phyloP scores from a whole-genome alignment of 2,888 invertebrate genomes.

The Ischnus inquisitorius region DNA sequence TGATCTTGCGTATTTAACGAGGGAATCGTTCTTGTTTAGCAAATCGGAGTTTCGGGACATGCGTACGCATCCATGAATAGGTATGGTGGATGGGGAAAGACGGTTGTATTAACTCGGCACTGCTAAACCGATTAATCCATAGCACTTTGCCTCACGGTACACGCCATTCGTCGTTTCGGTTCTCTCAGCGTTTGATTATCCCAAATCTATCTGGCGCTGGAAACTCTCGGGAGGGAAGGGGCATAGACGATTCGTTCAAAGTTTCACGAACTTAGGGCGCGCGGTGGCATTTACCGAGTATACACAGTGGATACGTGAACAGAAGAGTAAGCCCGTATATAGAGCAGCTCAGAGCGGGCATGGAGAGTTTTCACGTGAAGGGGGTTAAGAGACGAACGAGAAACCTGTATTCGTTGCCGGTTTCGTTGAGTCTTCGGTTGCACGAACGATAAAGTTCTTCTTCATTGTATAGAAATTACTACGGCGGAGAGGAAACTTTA shows the following conservation, averaged over 20 bases:
- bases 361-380: slow-evolving; percentile 35
- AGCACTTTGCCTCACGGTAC: slow-evolving; percentile 33
- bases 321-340: slow-evolving; percentile 50
- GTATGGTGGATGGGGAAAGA: slow-evolving; percentile 13
- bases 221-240: slow-evolving; percentile 30
- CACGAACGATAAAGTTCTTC: slow-evolving; percentile 52
- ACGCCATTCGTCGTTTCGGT: slow-evolving; percentile 24
- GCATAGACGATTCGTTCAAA: slow-evolving; percentile 34
- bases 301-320: slow-evolving; percentile 45
- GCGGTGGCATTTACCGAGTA: slow-evolving; percentile 15
- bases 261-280: slow-evolving; percentile 55
- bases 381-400: slow-evolving; percentile 41
- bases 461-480: slow-evolving; percentile 47
- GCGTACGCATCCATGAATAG: not conserved
- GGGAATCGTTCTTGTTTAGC: too few species aligned
- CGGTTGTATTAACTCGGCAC: slow-evolving; percentile 24
- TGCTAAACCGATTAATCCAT: slow-evolving; percentile 45
- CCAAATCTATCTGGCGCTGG: slow-evolving; percentile 52
- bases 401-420: slow-evolving; percentile 52
- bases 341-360: slow-evolving; percentile 21
- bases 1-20: too few species aligned
- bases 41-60: too few species aligned
- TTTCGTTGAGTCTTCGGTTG: slow-evolving; percentile 40
- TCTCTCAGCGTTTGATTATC: slow-evolving; percentile 49
- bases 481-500: slow-evolving; percentile 31